Percentiles rank a stretch among this genome's conserved stretches.
These are phyloP conservation scores for Centropus unirufus DNA, from an alignment of 2,113 vertebrate species.

Conservation along the genomic window DNA sequence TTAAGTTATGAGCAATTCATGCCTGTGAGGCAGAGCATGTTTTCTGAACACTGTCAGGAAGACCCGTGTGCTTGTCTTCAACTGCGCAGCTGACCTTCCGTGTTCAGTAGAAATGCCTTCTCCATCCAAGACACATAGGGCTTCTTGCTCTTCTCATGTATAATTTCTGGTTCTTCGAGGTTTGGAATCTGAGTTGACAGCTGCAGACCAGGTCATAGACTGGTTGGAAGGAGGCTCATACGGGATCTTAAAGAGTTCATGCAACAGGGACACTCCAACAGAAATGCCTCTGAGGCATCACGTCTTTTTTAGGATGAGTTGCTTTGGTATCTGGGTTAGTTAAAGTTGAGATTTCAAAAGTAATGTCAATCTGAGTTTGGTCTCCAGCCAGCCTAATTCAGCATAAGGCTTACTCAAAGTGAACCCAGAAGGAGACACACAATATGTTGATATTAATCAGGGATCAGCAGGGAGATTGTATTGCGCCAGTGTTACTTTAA, in stretches of 20 bases:
- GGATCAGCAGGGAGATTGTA: neutral
- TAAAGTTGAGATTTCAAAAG: neutral
- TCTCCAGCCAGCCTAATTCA: constrained; percentile 31
- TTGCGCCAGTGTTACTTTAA: neutral
- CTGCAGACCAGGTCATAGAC: neutral
- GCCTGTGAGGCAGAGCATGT: constrained; percentile 13
- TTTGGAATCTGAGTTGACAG: neutral
- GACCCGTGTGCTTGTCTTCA: neutral
- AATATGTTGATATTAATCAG: neutral
- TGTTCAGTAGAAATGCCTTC: neutral
- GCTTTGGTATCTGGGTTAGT: neutral
- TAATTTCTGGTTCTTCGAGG: neutral
- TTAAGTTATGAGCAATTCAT: neutral
- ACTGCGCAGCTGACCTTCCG: neutral
- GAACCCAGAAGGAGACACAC: neutral
- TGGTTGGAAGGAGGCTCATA: neutral
- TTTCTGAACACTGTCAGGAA: neutral
- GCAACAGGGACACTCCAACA: neutral
- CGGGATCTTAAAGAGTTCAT: neutral
- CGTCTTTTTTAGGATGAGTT: neutral
- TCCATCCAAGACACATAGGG: neutral
- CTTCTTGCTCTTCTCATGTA: accelerated
- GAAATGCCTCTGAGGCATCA: neutral
- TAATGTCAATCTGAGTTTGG: neutral
- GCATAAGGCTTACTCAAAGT: neutral